Conservation (phyloP, 2,113 vertebrate species). For the Rhineura floridana region DNA sequence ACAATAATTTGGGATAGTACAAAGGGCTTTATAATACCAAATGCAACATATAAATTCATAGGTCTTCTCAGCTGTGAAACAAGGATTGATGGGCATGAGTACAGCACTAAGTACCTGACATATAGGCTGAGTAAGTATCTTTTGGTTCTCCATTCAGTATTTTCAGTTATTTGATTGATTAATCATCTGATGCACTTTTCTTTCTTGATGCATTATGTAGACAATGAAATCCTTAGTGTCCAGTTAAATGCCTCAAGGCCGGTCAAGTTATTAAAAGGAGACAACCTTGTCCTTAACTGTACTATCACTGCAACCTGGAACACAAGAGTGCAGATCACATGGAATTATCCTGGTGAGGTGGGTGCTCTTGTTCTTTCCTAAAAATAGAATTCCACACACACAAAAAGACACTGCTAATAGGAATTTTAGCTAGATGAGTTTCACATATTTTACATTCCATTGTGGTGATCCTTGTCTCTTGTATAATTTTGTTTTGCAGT, state of each 20-base stretch:
- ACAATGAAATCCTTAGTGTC: slow-evolving; percentile 84
- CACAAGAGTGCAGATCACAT: slow-evolving; percentile 89
- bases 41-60: slow-evolving; percentile 83
- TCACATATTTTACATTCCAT: slow-evolving; percentile 28
- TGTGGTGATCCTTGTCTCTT: slow-evolving; percentile 49
- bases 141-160: accelerated
- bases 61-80: slow-evolving; percentile 89
- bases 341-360: slow-evolving; percentile 92
- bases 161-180: neutral
- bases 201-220: slow-evolving; percentile 66
- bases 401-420: neutral
- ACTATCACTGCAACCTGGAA: slow-evolving; percentile 86
- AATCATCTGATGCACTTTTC: neutral
- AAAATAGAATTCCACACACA: neutral
- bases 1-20: slow-evolving; percentile 90
- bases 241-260: slow-evolving; percentile 81
- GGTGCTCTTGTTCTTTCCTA: slow-evolving; percentile 52
- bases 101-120: slow-evolving; percentile 81
- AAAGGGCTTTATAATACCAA: slow-evolving; percentile 87
- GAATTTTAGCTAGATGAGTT: slow-evolving; percentile 4
- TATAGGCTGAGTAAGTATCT: slow-evolving; percentile 81
- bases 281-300: slow-evolving; percentile 86
- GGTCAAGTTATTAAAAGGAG: slow-evolving; percentile 80
- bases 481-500: slow-evolving; percentile 50
- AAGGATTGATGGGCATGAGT: slow-evolving; percentile 62